Conservation (phyloP, 2,113 vertebrate species). For the Actinemys pallida region DNA sequence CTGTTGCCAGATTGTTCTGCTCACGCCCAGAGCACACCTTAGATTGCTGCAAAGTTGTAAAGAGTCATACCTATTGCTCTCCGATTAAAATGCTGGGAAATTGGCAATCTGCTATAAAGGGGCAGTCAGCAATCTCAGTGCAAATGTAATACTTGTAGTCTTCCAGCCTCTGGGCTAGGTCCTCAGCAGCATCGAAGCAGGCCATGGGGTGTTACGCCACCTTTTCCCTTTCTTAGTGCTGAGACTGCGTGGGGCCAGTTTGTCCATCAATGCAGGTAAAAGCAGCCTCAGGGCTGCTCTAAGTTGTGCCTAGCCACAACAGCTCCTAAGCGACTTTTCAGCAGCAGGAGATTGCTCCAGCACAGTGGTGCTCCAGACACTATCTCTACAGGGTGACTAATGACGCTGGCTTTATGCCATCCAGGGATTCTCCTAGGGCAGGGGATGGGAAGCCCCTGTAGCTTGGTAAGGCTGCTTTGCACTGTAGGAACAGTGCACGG, state of each 20-base stretch:
- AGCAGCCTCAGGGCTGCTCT: too few relatives aligned
- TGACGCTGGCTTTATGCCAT: background rate
- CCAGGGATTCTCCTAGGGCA: background rate
- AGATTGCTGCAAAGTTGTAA: background rate
- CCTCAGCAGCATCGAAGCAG: background rate
- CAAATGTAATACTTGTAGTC: background rate
- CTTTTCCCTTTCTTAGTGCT: background rate
- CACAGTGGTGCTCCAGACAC: background rate
- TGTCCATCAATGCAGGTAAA: background rate
- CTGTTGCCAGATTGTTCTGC: background rate
- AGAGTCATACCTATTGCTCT: background rate
- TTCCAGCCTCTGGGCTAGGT: background rate
- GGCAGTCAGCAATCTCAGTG: background rate
- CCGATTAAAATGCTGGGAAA: background rate
- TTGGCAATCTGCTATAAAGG: background rate
- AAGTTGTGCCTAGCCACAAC: background rate
- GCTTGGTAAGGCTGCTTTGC: background rate
- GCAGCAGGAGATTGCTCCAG: background rate
- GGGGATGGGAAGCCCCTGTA: background rate
- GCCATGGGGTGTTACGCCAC: background rate
- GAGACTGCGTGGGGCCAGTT: too few relatives aligned
- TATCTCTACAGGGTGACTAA: background rate
- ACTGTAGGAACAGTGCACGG: background rate
- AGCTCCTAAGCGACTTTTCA: background rate
- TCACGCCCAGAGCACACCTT: background rate